These are phyloP conservation scores for Uria aalge DNA, from an alignment of 2,113 vertebrate species.

Conservation along the genomic window DNA sequence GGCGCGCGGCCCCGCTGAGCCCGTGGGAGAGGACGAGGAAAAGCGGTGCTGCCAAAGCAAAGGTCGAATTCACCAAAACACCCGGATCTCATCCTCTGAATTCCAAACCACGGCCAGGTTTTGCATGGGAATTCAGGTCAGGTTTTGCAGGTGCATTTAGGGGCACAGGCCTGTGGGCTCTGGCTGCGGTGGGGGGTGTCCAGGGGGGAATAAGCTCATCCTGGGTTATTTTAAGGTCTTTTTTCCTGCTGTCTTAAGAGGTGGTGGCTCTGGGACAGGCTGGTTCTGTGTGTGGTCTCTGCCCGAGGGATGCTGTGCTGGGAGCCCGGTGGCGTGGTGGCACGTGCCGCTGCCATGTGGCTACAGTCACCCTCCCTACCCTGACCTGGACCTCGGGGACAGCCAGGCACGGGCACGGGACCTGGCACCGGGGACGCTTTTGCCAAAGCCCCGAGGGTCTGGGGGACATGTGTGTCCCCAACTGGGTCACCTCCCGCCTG, in stretches of 20 bases:
- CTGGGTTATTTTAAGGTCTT: neutral
- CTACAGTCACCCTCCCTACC: neutral
- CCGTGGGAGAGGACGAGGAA: accelerated
- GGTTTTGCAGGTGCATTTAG: neutral
- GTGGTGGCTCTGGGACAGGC: neutral
- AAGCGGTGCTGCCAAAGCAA: accelerated
- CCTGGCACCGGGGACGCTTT: neutral
- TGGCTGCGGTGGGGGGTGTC: accelerated
- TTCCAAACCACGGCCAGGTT: accelerated
- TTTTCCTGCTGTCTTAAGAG: neutral
- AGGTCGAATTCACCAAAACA: too few species aligned
- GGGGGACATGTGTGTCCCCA: neutral
- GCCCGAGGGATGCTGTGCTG: neutral
- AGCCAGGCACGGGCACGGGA: neutral
- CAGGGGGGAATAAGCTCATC: neutral
- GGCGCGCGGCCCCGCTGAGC: accelerated
- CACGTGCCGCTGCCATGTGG: accelerated
- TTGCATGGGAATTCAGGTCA: neutral
- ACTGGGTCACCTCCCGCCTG: neutral
- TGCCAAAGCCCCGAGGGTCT: neutral
- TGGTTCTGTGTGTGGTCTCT: neutral
- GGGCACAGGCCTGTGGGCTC: too few species aligned
- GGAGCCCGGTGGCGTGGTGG: neutral
- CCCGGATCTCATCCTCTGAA: neutral
- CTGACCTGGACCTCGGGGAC: neutral